These are phyloP conservation scores for Timema cristinae DNA, from an alignment of 2,888 invertebrate species.

Conservation along the genomic window DNA sequence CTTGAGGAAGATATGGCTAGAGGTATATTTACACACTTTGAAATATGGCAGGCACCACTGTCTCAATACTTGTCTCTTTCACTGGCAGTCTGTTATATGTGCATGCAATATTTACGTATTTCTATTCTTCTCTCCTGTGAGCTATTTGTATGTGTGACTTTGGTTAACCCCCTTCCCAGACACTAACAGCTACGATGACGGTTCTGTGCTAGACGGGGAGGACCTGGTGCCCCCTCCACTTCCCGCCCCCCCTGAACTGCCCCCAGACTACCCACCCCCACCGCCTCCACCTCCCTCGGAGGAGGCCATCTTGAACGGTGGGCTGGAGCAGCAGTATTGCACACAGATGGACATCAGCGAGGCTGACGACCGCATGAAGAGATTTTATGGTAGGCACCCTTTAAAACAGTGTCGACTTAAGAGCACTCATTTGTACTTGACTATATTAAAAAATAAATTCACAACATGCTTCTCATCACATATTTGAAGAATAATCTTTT, in stretches of 20 bases:
- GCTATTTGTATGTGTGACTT: neutral
- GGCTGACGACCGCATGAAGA: conserved; percentile 51
- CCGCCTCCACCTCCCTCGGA: conserved; percentile 42
- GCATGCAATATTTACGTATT: neutral
- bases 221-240: conserved; percentile 25
- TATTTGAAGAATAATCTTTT: too few relatives aligned
- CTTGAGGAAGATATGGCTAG: too few relatives aligned
- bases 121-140: neutral
- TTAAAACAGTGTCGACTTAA: neutral
- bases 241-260: conserved; percentile 32
- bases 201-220: conserved; percentile 19
- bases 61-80: too few relatives aligned
- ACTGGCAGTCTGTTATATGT: neutral
- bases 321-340: conserved; percentile 31
- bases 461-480: too few relatives aligned
- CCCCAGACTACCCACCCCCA: conserved; percentile 44
- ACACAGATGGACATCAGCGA: conserved; percentile 47
- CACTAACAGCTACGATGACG: conserved; percentile 21
- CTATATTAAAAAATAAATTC: too few relatives aligned
- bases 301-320: conserved; percentile 36
- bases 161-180: conserved; percentile 16
- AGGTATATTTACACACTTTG: too few relatives aligned
- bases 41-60: too few relatives aligned
- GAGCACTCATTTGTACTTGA: too few relatives aligned
- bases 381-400: conserved; percentile 46